Conservation (phyloP, 2,888 invertebrate genomes). For the Amitus sp. region DNA sequence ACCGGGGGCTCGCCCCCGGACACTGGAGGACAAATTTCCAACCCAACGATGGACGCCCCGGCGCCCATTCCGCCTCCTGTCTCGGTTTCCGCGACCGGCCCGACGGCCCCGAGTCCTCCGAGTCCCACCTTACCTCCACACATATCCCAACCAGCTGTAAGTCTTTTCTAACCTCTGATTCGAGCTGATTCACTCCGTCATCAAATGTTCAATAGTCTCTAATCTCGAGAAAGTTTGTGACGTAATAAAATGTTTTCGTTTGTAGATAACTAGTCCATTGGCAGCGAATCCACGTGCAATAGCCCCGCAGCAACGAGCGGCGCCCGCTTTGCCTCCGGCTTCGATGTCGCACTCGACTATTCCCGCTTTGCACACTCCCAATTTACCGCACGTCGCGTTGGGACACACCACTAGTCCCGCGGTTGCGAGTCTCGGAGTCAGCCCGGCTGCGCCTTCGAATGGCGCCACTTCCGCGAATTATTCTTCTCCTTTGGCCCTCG, state of each 20-base stretch:
- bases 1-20: constrained; percentile 64
- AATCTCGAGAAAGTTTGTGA: no score
- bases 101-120: constrained; percentile 73
- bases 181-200: no score
- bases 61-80: constrained; percentile 78
- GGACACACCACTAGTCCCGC: constrained; percentile 65
- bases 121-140: constrained; percentile 69
- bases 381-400: constrained; percentile 63
- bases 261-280: constrained; percentile 65
- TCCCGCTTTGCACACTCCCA: constrained; percentile 64
- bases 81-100: constrained; percentile 75
- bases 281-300: constrained; percentile 66
- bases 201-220: no score
- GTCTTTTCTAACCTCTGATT: constrained; percentile 29
- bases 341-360: constrained; percentile 61
- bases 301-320: constrained; percentile 70
- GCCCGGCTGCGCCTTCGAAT: constrained; percentile 69
- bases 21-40: constrained; percentile 64
- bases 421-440: constrained; percentile 69
- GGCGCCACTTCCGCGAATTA: constrained; percentile 62
- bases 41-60: constrained; percentile 71
- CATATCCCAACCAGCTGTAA: constrained; percentile 65
- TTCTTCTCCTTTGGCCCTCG: constrained; percentile 61
- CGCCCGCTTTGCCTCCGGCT: constrained; percentile 65
- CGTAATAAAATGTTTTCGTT: constrained; percentile 1